Evolutionary conservation across 2,797 vertebrate species (phyloP).

Genomic region (Danio aesculapii): DNA sequence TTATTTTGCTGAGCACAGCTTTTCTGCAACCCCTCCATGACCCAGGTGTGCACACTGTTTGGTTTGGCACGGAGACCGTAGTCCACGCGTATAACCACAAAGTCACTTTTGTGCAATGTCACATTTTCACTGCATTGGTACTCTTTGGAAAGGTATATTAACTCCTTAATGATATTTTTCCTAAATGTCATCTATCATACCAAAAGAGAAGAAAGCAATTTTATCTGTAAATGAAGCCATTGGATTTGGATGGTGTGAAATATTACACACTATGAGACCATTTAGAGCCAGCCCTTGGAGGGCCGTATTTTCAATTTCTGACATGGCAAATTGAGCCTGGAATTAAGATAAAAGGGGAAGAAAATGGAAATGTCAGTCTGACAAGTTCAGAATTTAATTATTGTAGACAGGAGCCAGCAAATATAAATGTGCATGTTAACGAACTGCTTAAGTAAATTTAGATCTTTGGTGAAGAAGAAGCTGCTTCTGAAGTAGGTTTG

Average conservation of each 20-base stretch:
- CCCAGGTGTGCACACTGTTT: constrained; percentile 51
- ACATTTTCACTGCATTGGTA: constrained; percentile 18
- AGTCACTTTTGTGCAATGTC: constrained; percentile 44
- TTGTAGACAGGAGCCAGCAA: neutral
- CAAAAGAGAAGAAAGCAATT: constrained; percentile 52
- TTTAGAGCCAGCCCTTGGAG: constrained; percentile 39
- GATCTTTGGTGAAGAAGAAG: neutral
- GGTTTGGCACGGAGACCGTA: constrained; percentile 52
- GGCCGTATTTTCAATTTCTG: constrained; percentile 37
- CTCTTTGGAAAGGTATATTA: constrained; percentile 58
- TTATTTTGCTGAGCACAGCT: constrained; percentile 61
- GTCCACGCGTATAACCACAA: constrained; percentile 20
- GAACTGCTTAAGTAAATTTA: constrained; percentile 30
- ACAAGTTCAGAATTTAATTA: constrained; percentile 26
- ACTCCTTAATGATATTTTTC: constrained; percentile 53
- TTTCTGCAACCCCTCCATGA: constrained; percentile 52
- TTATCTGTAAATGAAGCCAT: constrained; percentile 56
- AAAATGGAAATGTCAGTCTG: constrained; percentile 23
- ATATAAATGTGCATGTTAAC: constrained; percentile 33
- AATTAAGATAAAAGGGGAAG: constrained; percentile 36
- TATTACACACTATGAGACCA: constrained; percentile 53
- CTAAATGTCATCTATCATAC: constrained; percentile 57
- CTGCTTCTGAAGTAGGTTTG: neutral
- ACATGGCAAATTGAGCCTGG: constrained; percentile 18
- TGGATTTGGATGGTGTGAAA: constrained; percentile 53